A percentile compares a stretch with the other conserved stretches of the same genome.
Conservation (phyloP, 2,113 vertebrate species). For the Pachyramphus minor region DNA sequence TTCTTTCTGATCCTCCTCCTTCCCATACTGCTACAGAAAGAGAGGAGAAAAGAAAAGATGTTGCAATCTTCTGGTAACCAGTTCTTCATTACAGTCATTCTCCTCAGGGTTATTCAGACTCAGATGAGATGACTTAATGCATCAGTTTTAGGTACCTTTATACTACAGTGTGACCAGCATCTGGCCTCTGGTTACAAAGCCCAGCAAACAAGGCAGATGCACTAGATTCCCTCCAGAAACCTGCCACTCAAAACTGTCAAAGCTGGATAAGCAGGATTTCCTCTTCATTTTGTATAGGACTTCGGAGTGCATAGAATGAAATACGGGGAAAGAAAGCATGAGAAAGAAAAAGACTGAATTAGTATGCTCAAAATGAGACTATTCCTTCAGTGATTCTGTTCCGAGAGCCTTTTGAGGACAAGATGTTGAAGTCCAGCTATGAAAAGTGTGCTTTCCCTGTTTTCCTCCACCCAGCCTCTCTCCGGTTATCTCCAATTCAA, state of each 20-base stretch:
- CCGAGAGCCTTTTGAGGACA: not conserved
- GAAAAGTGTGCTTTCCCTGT: not conserved
- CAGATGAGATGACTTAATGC: not conserved
- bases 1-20: not conserved
- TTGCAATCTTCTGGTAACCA: not conserved
- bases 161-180: not conserved
- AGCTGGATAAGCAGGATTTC: not conserved
- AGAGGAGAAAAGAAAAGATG: not conserved
- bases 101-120: not conserved
- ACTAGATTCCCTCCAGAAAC: not conserved
- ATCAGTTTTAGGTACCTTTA: not conserved
- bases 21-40: not conserved
- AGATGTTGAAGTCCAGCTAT: not conserved
- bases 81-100: not conserved
- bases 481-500: not conserved
- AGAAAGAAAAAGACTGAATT: not conserved
- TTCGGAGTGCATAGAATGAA: not conserved
- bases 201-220: not conserved
- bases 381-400: not conserved
- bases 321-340: accelerated
- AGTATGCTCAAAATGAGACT: not conserved
- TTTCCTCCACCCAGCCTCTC: not conserved
- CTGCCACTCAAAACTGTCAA: not conserved
- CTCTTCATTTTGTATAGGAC: not conserved
- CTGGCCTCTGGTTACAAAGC: not conserved